phyloP scores from a whole-genome alignment of 2,888 invertebrate species.

The Polymixis lichenea region DNA sequence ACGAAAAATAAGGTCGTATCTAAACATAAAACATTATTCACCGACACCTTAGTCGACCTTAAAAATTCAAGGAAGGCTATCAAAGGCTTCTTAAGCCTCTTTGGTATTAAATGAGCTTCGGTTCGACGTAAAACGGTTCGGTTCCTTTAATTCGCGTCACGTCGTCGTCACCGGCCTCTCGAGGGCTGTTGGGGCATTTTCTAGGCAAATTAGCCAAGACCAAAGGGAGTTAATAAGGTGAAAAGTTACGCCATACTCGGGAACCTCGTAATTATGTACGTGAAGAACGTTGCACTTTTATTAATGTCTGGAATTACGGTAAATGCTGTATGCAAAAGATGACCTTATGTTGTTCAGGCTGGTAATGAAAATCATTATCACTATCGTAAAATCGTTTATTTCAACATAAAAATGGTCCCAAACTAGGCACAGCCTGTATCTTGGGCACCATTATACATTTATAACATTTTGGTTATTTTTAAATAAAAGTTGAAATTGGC shows the following conservation, averaged over 20 bases:
- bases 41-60: background rate
- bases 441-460: no score
- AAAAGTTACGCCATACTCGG: background rate
- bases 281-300: conserved; percentile 11
- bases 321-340: no score
- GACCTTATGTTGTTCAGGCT: no score
- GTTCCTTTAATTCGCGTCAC: conserved; percentile 49
- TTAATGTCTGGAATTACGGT: background rate
- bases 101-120: conserved; percentile 20
- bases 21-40: conserved; percentile 5
- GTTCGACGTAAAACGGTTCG: conserved; percentile 12
- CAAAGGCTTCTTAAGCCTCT: conserved; percentile 15
- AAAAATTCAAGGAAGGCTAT: conserved; percentile 11
- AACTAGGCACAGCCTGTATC: no score
- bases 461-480: no score
- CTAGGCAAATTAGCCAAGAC: conserved; percentile 45
- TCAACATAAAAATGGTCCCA: no score
- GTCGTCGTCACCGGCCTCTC: conserved; percentile 29
- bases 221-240: conserved; percentile 35
- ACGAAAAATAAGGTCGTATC: background rate
- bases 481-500: no score
- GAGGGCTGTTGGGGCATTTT: conserved; percentile 22
- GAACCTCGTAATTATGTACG: background rate
- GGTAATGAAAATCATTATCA: no score
- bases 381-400: no score